Evolutionary conservation across 2,888 invertebrate species (phyloP), one percentile per base, ranked within the genome.

Genomic region (Chymomyza caudatula): DNA sequence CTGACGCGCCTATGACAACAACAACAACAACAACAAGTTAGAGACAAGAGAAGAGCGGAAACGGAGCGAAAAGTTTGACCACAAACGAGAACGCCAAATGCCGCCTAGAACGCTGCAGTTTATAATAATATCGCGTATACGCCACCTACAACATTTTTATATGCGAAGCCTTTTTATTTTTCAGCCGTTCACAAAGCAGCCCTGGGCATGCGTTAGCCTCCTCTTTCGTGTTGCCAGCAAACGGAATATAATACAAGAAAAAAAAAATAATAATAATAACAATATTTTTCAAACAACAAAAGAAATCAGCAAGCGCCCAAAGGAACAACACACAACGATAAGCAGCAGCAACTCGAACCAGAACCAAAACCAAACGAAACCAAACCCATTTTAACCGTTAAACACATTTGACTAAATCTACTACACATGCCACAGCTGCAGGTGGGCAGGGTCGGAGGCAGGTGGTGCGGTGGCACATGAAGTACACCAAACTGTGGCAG

Each of bases 381-480:
- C 85, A 85, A 85, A 85, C 82, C 82, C 82, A 83, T 83, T 83
- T 83, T 85, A 85, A 83, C 82, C 85, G 85, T 83, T 83, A 83
- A 83, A 76, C 85, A 85, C 84, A 83, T 83, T 83, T 83, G 82
- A 85, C 82, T 83, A 83, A 83, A 83, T 85, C 82, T 83, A 71
- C 77, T 82, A 85, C 81, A 81, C 80, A 80, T 80, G 85, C 76
- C 63, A 73, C 69, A 62, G 43, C 55, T 65, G 67, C 67, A 71
- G 74, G 71, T 74, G 74, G 74, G 74, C 74, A 74, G 67, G 51
- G 65, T 63, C 57, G 65, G 58, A 37, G 61, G 17, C 13, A 13
- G 47, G 69, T 65, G 69, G 70, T 42, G 65, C 52, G 8, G 6
- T 37, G 29, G 11, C 11, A 37, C 11, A 37, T 37, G 29, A 37